A percentile compares a stretch with the other conserved stretches of the same genome.
Conservation (phyloP, 2,113 vertebrate genomes). For the Acanthisitta chloris region DNA sequence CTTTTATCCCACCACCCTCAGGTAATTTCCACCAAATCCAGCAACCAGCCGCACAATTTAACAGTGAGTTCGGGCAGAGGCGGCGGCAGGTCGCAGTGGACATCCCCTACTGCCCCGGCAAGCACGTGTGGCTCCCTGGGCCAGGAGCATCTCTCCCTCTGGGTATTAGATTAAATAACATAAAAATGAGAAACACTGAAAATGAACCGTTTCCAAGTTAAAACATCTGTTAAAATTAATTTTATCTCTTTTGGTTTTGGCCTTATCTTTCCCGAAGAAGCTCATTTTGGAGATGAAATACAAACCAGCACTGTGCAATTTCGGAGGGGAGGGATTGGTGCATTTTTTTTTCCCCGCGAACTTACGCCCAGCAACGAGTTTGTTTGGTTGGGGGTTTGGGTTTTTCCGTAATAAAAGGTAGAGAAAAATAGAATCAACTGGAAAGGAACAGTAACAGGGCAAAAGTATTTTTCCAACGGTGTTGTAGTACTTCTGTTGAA, state of each 20-base stretch:
- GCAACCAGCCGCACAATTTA: accelerated
- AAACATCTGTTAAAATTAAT: neutral
- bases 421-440: neutral
- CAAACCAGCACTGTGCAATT: neutral
- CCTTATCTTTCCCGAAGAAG: neutral
- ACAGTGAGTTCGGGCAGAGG: accelerated
- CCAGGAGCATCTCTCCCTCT: neutral
- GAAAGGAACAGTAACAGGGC: neutral
- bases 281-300: neutral
- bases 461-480: neutral
- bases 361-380: accelerated
- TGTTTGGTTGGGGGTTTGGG: neutral
- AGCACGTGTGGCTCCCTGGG: accelerated
- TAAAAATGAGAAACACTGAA: neutral
- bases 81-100: accelerated
- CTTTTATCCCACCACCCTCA: accelerated
- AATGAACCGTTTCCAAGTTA: neutral
- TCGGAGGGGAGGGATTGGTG: accelerated
- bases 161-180: neutral
- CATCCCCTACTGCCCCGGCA: accelerated
- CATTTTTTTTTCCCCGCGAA: neutral
- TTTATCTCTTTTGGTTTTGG: accelerated
- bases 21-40: neutral
- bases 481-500: neutral
- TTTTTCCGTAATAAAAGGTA: neutral